Conservation (phyloP, 2,797 vertebrate genomes). For the Megaceryle alcyon region DNA sequence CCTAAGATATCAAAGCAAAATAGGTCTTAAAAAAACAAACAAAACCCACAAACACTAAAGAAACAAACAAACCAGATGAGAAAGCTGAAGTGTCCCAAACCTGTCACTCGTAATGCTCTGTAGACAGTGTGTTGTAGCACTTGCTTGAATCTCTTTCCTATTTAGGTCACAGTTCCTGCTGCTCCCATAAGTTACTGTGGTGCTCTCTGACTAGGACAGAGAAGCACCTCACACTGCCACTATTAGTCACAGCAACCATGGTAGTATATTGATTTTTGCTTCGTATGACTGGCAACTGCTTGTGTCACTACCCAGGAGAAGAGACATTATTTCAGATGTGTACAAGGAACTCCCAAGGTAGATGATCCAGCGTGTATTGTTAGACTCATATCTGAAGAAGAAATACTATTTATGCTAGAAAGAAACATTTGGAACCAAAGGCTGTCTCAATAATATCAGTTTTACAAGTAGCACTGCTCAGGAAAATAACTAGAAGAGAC, state of each 20-base stretch:
- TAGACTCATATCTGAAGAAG: neutral
- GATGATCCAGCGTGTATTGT: neutral
- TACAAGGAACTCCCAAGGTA: neutral
- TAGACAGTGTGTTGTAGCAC: neutral
- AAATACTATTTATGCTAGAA: neutral
- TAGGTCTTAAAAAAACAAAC: neutral
- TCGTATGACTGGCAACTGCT: neutral
- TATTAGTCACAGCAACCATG: accelerated
- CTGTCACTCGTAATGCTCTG: conserved; percentile 13
- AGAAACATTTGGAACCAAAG: neutral
- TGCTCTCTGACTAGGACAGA: neutral
- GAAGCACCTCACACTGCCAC: neutral
- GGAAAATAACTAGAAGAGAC: conserved; percentile 25
- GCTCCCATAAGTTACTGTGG: neutral
- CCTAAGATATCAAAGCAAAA: neutral
- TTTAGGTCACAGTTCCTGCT: conserved; percentile 38
- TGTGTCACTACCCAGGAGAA: neutral
- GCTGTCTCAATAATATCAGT: neutral
- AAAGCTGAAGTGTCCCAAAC: conserved; percentile 35
- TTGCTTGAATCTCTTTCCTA: conserved; percentile 5
- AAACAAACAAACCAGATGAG: neutral
- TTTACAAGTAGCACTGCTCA: neutral
- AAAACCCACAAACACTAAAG: too few relatives aligned
- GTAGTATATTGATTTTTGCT: neutral
- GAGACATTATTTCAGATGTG: neutral